Percentiles rank a stretch among this genome's conserved stretches.
Conservation (phyloP, 2,113 vertebrate species). For the Erpornis zantholeuca region DNA sequence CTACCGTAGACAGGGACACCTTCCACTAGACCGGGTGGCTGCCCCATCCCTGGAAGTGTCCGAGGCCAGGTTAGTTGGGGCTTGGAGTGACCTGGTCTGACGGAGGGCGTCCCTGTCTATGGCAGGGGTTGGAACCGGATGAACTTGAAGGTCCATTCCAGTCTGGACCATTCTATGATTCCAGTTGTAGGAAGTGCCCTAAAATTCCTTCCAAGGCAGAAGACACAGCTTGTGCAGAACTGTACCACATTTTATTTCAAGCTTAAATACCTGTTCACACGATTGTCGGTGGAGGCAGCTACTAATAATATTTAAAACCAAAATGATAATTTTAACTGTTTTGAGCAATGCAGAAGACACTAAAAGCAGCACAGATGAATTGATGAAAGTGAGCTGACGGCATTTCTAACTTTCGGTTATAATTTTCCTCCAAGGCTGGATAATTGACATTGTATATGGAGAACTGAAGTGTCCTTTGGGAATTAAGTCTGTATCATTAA, state of each 20-base stretch:
- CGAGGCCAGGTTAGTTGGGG: no score
- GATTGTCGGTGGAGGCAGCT: background rate
- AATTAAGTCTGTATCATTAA: background rate
- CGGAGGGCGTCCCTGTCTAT: background rate
- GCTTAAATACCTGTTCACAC: background rate
- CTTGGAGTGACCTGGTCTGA: rapidly evolving
- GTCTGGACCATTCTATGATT: background rate
- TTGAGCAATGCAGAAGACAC: background rate
- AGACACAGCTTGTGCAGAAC: background rate
- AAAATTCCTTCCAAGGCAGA: background rate
- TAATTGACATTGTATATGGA: background rate
- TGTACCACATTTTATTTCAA: background rate
- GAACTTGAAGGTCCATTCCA: background rate
- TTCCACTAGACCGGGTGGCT: background rate
- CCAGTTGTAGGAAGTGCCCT: background rate
- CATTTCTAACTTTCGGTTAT: background rate
- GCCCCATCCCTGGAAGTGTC: no score
- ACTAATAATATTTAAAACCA: background rate
- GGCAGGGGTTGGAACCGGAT: rapidly evolving
- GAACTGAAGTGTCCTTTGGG: background rate
- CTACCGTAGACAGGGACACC: background rate
- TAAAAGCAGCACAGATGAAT: background rate
- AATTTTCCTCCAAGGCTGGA: background rate
- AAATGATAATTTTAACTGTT: background rate
- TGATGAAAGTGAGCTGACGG: background rate